These are phyloP conservation scores for Corythoichthys haematopterus DNA, from an alignment of 2,113 vertebrate species.

Conservation along the genomic window DNA sequence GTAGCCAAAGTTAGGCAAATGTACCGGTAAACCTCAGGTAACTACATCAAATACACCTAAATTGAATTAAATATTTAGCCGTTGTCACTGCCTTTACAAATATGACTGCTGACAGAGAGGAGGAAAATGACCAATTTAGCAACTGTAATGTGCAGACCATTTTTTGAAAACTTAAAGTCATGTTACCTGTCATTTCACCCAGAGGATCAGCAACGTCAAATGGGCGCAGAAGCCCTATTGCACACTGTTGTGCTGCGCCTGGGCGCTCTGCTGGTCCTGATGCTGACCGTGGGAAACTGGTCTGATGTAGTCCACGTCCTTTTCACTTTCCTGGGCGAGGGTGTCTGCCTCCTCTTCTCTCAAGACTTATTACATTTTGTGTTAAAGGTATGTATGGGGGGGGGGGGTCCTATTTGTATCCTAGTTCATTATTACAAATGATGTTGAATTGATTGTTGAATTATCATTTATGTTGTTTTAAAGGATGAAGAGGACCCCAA, in stretches of 20 bases:
- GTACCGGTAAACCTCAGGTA: too few species aligned
- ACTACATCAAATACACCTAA: too few species aligned
- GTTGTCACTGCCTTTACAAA: not conserved
- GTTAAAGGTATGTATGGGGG: conserved; percentile 31
- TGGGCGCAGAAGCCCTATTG: conserved; percentile 28
- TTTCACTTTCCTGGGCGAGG: conserved; percentile 75
- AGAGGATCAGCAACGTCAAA: conserved; percentile 74
- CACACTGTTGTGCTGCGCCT: conserved; percentile 76
- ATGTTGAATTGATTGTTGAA: not conserved
- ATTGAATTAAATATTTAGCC: not conserved
- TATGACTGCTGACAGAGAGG: not conserved
- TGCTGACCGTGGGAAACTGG: conserved; percentile 80
- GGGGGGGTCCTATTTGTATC: not conserved
- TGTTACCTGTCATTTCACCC: conserved; percentile 3
- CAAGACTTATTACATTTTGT: conserved; percentile 64
- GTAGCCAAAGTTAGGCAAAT: too few species aligned
- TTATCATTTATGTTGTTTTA: conserved; percentile 4
- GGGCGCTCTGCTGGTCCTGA: conserved; percentile 78
- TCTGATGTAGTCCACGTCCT: conserved; percentile 76
- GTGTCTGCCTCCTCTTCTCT: conserved; percentile 71
- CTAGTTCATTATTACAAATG: not conserved
- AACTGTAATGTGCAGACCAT: not conserved
- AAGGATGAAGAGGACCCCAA: conserved; percentile 46
- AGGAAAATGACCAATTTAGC: not conserved
- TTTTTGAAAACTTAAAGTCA: not conserved